Percentiles rank a stretch among this genome's conserved stretches.
Conservation (phyloP, 2,113 vertebrate genomes). For the Melanotaenia duboulayi region DNA sequence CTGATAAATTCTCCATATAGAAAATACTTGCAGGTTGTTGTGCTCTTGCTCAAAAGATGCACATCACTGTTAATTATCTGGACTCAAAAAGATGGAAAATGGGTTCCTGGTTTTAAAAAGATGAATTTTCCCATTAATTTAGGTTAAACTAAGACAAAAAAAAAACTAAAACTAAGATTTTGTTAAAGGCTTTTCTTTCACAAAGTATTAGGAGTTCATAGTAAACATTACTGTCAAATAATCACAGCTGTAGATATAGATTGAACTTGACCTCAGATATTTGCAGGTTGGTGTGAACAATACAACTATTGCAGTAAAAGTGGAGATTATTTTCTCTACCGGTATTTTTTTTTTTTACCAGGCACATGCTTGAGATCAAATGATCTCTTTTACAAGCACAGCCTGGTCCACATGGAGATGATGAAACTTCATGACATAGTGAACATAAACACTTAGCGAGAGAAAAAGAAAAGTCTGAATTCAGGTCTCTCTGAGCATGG, state of each 20-base stretch:
- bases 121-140: not conserved
- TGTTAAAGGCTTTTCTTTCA: not conserved
- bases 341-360: too few relatives aligned
- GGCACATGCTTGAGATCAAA: too few relatives aligned
- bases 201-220: not conserved
- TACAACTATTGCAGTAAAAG: not conserved
- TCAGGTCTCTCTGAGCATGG: conserved; percentile 14
- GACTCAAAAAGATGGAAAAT: not conserved
- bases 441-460: not conserved
- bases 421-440: conserved; percentile 46
- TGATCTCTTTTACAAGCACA: too few relatives aligned
- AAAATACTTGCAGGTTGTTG: not conserved
- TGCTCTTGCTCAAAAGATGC: not conserved
- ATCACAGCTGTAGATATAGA: not conserved
- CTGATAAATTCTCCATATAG: not conserved
- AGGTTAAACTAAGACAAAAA: not conserved
- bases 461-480: conserved; percentile 30
- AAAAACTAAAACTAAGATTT: not conserved
- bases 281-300: not conserved
- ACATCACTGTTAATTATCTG: not conserved
- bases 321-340: too few relatives aligned
- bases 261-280: conserved; percentile 5
- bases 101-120: not conserved
- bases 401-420: too few relatives aligned
- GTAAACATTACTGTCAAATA: not conserved